Percentiles rank a stretch among this genome's conserved stretches.
These are phyloP conservation scores for Gobio gobio DNA, from an alignment of 2,113 vertebrate species.

Conservation along the genomic window DNA sequence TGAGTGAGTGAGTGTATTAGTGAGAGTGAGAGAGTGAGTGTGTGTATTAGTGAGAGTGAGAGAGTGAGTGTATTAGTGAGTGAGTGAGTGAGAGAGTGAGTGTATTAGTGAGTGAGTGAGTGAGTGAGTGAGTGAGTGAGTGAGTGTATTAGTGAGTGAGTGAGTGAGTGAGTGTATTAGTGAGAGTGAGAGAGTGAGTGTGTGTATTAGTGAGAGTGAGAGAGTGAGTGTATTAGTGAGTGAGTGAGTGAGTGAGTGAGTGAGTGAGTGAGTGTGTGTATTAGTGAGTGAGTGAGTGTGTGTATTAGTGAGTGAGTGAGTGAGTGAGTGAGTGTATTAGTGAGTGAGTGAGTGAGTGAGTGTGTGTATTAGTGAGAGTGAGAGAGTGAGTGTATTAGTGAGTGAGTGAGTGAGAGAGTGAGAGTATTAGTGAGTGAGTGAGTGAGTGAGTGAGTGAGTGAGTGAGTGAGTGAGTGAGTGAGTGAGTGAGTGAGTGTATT, in stretches of 20 bases:
- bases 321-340: not conserved
- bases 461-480: not conserved
- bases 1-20: not conserved
- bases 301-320: no score
- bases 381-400: no score
- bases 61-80: no score
- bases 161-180: slow-evolving; percentile 21
- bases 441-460: slow-evolving; percentile 18
- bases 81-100: slow-evolving; percentile 14
- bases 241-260: no score
- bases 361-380: not conserved
- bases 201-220: no score
- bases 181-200: slow-evolving; percentile 1
- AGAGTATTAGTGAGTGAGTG: not conserved
- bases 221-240: not conserved
- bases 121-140: slow-evolving; percentile 19
- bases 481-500: slow-evolving; percentile 22
- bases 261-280: slow-evolving; percentile 19
- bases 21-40: not conserved
- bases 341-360: slow-evolving; percentile 14
- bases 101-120: not conserved
- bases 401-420: slow-evolving; percentile 15
- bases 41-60: not conserved
- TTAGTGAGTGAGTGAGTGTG: not conserved
- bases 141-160: not conserved